Evolutionary conservation across 2,113 vertebrate species (phyloP).

Genomic region (Oxyruncus cristatus): DNA sequence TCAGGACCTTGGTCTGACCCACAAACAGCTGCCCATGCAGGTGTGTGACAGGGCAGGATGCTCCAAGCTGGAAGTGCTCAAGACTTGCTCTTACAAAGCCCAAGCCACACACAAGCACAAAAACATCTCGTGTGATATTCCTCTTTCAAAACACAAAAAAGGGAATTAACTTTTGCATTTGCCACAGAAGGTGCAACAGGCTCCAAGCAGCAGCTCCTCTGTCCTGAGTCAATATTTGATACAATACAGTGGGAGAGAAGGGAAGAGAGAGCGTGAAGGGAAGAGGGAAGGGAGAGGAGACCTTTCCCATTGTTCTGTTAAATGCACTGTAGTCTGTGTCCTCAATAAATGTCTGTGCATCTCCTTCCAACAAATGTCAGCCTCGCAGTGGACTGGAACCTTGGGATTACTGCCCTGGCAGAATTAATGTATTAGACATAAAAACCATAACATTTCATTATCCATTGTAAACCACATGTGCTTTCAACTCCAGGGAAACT

Average conservation of each 20-base stretch:
- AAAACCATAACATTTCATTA: slow-evolving; percentile 32
- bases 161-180: background rate
- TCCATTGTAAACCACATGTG: background rate
- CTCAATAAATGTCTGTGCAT: background rate
- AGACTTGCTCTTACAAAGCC: background rate
- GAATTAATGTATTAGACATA: slow-evolving; percentile 14
- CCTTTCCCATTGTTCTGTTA: background rate
- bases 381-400: background rate
- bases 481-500: background rate
- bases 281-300: background rate
- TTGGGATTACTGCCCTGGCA: background rate
- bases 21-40: background rate
- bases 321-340: background rate
- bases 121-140: fast-evolving
- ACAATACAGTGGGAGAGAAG: background rate
- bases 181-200: background rate
- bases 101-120: background rate
- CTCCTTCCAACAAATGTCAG: slow-evolving; percentile 21
- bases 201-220: background rate
- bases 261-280: background rate
- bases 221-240: background rate
- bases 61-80: background rate
- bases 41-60: background rate
- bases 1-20: background rate
- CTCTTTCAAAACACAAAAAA: background rate